Percentiles rank a stretch among this genome's conserved stretches.
Conservation (phyloP, 2,888 invertebrate genomes). For the Callinectes sapidus region DNA sequence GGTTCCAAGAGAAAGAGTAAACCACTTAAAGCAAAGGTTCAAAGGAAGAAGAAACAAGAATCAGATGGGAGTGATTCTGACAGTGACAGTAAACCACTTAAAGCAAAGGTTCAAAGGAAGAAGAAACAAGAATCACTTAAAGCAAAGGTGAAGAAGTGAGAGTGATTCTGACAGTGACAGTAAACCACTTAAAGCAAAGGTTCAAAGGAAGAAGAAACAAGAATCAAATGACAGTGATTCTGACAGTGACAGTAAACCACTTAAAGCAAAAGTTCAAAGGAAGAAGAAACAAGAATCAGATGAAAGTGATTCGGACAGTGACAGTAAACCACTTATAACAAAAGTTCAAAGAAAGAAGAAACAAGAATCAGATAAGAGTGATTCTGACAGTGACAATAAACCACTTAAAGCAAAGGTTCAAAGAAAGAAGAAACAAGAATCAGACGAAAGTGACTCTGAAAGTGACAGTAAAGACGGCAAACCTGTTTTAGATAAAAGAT, state of each 20-base stretch:
- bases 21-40: background rate
- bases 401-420: background rate
- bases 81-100: background rate
- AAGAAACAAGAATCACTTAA: background rate
- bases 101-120: no score
- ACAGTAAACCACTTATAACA: background rate
- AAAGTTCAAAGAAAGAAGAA: background rate
- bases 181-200: constrained; percentile 11
- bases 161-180: constrained; percentile 32
- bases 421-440: background rate
- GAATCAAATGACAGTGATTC: background rate
- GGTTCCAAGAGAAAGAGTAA: background rate
- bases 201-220: background rate
- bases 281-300: constrained; percentile 3
- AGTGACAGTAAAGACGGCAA: no score
- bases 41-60: background rate
- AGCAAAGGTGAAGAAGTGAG: no score
- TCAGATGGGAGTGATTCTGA: background rate
- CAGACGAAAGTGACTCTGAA: background rate
- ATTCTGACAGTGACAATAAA: background rate
- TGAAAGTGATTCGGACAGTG: constrained; percentile 27
- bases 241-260: background rate
- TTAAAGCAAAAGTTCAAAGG: background rate
- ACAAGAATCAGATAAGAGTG: background rate
- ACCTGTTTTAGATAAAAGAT: no score